These are phyloP conservation scores for Smithornis capensis DNA, from an alignment of 2,113 vertebrate genomes.

Conservation along the genomic window DNA sequence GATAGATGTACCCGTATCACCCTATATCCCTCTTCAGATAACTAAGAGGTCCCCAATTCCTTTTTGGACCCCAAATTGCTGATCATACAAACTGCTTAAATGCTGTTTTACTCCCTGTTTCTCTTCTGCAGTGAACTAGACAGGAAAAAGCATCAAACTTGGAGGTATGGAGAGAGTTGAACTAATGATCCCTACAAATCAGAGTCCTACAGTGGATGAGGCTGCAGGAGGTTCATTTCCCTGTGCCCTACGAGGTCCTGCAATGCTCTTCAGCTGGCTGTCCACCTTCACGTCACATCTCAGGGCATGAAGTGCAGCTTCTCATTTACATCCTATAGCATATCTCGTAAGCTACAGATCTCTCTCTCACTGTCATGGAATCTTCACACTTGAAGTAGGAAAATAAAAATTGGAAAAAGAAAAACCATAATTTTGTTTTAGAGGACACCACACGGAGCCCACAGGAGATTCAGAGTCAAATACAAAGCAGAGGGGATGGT, in stretches of 20 bases:
- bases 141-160: background rate
- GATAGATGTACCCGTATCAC: background rate
- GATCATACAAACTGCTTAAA: background rate
- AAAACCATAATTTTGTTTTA: background rate
- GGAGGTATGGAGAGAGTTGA: background rate
- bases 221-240: background rate
- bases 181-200: fast-evolving
- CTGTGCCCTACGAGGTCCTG: background rate
- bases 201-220: fast-evolving
- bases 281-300: background rate
- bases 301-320: fast-evolving
- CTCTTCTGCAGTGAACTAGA: background rate
- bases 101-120: background rate
- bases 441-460: background rate
- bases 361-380: background rate
- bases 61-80: background rate
- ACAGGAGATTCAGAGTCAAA: background rate
- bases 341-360: background rate
- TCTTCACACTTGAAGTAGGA: background rate
- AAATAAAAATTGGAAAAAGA: background rate
- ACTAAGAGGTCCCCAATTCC: background rate
- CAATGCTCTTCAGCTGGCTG: background rate
- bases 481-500: background rate
- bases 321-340: background rate
- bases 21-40: background rate